A percentile compares a stretch with the other conserved stretches of the same genome.
phyloP scores from a whole-genome alignment of 2,797 vertebrate species.

The Zenarchopterus dispar region DNA sequence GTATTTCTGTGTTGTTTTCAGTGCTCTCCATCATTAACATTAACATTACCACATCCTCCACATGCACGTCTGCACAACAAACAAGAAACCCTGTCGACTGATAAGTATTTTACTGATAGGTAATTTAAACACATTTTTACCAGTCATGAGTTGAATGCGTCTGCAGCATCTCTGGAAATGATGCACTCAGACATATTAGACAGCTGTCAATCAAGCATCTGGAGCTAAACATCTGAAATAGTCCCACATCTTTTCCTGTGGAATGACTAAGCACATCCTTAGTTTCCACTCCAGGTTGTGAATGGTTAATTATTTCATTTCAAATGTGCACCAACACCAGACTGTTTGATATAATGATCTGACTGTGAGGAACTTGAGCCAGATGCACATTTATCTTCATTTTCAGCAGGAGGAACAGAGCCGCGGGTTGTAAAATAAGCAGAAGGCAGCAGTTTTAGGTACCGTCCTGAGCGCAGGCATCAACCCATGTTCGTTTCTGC shows the following conservation, averaged over 20 bases:
- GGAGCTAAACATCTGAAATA: background rate
- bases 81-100: no score
- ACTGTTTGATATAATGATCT: background rate
- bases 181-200: background rate
- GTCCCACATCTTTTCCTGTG: background rate
- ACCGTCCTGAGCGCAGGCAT: background rate
- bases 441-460: background rate
- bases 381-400: background rate
- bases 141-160: no score
- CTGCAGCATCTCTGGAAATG: background rate
- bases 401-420: background rate
- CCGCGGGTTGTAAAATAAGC: background rate
- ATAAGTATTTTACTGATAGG: no score
- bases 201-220: background rate
- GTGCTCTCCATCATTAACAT: no score
- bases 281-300: no score
- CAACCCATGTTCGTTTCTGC: background rate
- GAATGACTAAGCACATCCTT: no score
- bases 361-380: background rate
- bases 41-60: no score
- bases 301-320: no score
- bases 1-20: no score
- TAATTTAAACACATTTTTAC: no score
- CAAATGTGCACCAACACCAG: no score
- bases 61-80: no score